Conservation (phyloP, 2,113 vertebrate species). For the Brachypodius melanocephalos region DNA sequence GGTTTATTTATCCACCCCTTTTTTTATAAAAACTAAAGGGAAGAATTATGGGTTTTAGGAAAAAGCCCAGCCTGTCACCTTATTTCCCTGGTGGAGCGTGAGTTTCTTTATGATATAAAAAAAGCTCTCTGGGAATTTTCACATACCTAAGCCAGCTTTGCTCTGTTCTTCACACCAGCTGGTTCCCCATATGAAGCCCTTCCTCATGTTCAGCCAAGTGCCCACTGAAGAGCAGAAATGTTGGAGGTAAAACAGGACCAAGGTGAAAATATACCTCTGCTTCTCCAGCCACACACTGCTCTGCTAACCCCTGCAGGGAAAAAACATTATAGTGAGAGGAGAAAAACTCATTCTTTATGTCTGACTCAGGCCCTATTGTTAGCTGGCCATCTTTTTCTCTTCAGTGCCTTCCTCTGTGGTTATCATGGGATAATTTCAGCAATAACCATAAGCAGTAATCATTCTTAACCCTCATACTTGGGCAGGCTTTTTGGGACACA, state of each 20-base stretch:
- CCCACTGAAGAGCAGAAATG: background rate
- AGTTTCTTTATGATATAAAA: background rate
- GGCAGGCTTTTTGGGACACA: fast-evolving
- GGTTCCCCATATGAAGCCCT: fast-evolving
- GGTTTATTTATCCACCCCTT: background rate
- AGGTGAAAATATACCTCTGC: background rate
- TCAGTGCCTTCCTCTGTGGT: background rate
- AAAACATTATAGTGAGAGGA: background rate
- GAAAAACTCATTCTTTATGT: background rate
- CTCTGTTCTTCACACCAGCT: background rate
- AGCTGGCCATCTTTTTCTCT: background rate
- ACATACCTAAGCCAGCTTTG: fast-evolving
- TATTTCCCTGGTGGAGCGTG: fast-evolving
- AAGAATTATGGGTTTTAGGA: background rate
- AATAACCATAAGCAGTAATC: background rate
- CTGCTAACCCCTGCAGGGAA: background rate
- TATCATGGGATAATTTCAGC: background rate
- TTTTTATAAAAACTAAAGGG: background rate
- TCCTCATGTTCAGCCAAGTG: background rate
- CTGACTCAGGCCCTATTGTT: background rate
- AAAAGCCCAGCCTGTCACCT: background rate
- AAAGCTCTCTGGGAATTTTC: background rate
- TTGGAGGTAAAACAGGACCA: background rate
- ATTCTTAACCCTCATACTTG: background rate
- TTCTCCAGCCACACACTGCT: background rate